A percentile compares a stretch with the other conserved stretches of the same genome.
Conservation (phyloP, 2,797 vertebrate genomes). For the Spondyliosoma cantharus region DNA sequence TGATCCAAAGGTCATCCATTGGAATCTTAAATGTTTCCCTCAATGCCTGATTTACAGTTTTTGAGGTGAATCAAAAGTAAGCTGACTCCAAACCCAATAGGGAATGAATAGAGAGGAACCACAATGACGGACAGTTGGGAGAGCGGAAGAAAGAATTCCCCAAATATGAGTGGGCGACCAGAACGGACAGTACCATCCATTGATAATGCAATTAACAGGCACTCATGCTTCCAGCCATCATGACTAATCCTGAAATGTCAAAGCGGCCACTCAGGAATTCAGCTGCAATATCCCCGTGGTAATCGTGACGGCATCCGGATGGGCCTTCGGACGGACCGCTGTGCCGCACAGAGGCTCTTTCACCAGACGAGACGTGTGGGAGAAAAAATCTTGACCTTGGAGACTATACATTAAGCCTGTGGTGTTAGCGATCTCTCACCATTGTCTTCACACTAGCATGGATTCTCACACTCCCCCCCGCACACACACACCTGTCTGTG, state of each 20-base stretch:
- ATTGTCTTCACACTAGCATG: slow-evolving; percentile 53
- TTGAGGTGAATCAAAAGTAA: not conserved
- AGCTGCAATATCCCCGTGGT: slow-evolving; percentile 64
- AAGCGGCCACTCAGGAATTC: slow-evolving; percentile 66
- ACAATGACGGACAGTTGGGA: not conserved
- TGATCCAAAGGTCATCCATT: not conserved
- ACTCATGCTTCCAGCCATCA: slow-evolving; percentile 62
- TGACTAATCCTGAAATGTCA: slow-evolving; percentile 76
- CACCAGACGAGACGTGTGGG: slow-evolving; percentile 69
- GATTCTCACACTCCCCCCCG: slow-evolving; percentile 68
- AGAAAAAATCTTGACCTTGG: slow-evolving; percentile 66
- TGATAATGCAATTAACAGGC: slow-evolving; percentile 72
- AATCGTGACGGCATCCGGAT: slow-evolving; percentile 74
- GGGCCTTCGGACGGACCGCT: slow-evolving; percentile 18
- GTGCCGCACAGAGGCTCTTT: slow-evolving; percentile 49
- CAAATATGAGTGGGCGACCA: slow-evolving; percentile 35
- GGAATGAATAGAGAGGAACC: slow-evolving; percentile 15
- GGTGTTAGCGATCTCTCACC: slow-evolving; percentile 74
- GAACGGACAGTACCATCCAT: slow-evolving; percentile 52
- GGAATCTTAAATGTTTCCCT: not conserved
- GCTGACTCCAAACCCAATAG: too few relatives aligned
- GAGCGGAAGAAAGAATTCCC: slow-evolving; percentile 42
- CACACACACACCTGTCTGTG: slow-evolving; percentile 72
- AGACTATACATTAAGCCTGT: slow-evolving; percentile 71
- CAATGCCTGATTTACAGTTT: not conserved